A percentile compares a stretch with the other conserved stretches of the same genome.
These are phyloP conservation scores for Heliconius erato DNA, from an alignment of 2,888 invertebrate species.

Conservation along the genomic window DNA sequence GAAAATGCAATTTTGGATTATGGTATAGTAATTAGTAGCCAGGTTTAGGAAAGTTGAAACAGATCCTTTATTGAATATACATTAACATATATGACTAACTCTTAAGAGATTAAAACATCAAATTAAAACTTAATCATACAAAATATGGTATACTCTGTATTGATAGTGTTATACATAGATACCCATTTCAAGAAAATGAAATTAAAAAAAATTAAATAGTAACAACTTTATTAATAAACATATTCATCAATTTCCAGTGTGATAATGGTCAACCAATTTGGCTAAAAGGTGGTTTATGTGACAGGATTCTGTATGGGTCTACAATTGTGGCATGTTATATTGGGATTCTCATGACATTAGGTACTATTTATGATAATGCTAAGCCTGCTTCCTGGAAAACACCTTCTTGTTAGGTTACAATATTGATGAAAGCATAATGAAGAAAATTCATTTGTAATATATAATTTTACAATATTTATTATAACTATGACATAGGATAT, in stretches of 20 bases:
- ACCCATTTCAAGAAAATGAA: no score
- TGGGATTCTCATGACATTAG: slow-evolving; percentile 53
- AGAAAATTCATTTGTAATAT: not conserved
- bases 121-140: not conserved
- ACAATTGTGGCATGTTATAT: slow-evolving; percentile 56
- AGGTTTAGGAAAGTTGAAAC: no score
- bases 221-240: not conserved
- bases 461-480: not conserved
- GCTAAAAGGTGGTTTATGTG: slow-evolving; percentile 67
- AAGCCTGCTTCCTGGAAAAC: slow-evolving; percentile 61
- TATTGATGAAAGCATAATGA: not conserved
- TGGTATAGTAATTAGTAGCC: no score
- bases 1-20: no score
- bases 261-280: slow-evolving; percentile 68
- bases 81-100: no score
- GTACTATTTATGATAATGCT: slow-evolving; percentile 56
- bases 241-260: slow-evolving; percentile 55
- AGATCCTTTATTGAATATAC: no score
- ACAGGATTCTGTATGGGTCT: slow-evolving; percentile 61
- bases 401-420: slow-evolving; percentile 42
- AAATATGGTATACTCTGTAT: not conserved
- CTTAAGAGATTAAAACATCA: no score
- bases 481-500: not conserved
- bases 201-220: not conserved
- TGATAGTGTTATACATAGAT: no score